Base-by-base conservation (phyloP, 1,140 invertebrate genomes). In the Atta texana region DNA sequence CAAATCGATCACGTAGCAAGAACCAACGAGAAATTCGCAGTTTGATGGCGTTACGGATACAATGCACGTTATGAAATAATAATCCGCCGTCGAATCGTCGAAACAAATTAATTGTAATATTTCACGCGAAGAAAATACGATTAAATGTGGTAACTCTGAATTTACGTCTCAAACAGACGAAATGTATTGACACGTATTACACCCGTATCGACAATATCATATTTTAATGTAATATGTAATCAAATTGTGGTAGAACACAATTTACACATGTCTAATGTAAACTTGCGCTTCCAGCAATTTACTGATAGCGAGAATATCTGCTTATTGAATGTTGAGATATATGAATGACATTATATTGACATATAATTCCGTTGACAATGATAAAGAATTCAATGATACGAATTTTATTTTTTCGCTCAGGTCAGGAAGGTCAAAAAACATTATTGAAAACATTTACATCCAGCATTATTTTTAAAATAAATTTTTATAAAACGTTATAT, bases 121-220 rank as follows among this genome's bases (percentile, higher is more conserved):
- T 84, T 84, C 69, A 84, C 69, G 80, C 69, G 69, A 84, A 75
- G 78, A 84, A 84, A 75, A 84, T 84, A 61, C 69, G 53, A 82
- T 61, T 82, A 61, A 82, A 72, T 7, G 18, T 18, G 31, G 39
- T 68, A 55, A 61, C 24, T 61, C 53, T 18, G 55, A 75, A 24
- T 63, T 75, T 75, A 74, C 69, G 69, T 84, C 80, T 49, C 55
- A 68, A 59, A 84, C 80, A 84, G 80, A 61, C 16, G 14, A 74
- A 61, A 75, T 75, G 69, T 24, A 84, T 74, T 12, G 39, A 24
- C 49, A 21, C 8, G 39, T 14, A 74, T 84, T 61, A 61, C n/a
- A 8, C 49, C 16, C 39, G 28, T 75, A 74, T 75, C 39, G 69
- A 34, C 24, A 61, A 63, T 44, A 39, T 82, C 21, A 82, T 49